A percentile compares a stretch with the other conserved stretches of the same genome.
phyloP scores from a whole-genome alignment of 2,113 vertebrate genomes.

The Apteryx owenii region DNA sequence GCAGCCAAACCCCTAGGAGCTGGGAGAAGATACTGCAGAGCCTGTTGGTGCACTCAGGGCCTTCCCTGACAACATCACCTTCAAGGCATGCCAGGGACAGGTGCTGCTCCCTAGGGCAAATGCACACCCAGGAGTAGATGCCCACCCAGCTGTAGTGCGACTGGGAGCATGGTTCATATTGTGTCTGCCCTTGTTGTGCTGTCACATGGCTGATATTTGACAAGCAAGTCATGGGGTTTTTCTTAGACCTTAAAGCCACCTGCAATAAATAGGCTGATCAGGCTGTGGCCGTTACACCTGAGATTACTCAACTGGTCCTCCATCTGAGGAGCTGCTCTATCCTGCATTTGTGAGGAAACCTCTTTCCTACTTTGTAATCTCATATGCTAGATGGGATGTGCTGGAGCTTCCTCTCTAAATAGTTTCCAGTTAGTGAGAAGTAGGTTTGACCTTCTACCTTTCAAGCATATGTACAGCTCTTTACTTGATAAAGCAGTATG shows the following conservation, averaged over 20 bases:
- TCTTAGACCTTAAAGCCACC: neutral
- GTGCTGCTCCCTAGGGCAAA: neutral
- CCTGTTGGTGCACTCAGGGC: too few relatives aligned
- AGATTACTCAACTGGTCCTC: neutral
- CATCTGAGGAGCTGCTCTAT: neutral
- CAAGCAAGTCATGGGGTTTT: neutral
- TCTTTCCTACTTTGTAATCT: neutral
- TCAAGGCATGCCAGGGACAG: too few relatives aligned
- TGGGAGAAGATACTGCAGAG: too few relatives aligned
- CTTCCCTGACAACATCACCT: too few relatives aligned
- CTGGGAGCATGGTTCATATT: accelerated
- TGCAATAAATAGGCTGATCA: neutral
- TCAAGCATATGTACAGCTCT: neutral
- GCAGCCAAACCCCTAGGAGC: too few relatives aligned
- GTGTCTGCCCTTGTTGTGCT: neutral
- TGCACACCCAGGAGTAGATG: neutral
- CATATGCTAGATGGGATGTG: accelerated
- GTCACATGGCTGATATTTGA: neutral
- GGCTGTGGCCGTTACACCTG: neutral
- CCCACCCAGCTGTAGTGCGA: neutral
- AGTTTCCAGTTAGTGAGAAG: neutral
- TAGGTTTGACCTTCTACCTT: neutral
- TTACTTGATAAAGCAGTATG: neutral
- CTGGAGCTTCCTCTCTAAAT: accelerated
- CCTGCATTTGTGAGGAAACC: neutral